Base-by-base conservation (phyloP, 2,797 vertebrate species). In the Sylvilagus floridanus region DNA sequence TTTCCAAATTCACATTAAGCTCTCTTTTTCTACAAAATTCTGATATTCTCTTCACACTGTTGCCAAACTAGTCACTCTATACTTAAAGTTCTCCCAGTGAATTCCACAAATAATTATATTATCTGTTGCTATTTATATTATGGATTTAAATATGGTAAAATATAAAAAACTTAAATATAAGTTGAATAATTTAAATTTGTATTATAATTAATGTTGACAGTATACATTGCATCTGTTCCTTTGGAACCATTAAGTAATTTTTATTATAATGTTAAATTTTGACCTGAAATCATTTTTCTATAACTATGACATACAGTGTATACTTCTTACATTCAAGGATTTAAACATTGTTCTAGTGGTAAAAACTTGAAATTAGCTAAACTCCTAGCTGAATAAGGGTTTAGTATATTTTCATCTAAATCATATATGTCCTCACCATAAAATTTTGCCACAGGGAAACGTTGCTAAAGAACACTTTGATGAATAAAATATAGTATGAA, bases 191-290 rank as follows among this genome's bases (percentile, higher is more conserved):
- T 42, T 42, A 87, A 73, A 50, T 71, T 37, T 32, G 72, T 47
- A 28, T 60, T 62, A 54, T 78, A 91, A 32, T 50, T 60, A n/a
- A 77, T 35, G 11, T 4, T 78, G 26, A 84, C 12, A 73, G 81
- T 73, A 3, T 35, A 28, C 32, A 88, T 66, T 71, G 54, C 62
- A 22, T 62, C 35, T 60, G 3, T 6, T 11, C 5, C 72, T 93
- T 88, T 84, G 30, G 54, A 87, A 60, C 19, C 30, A 78, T 66
- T 84, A 60, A 21, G 22, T 21, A 84, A 30, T 5, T 72, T 35
- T 63, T 71, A 71, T 63, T 76, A 82, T 35, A 86, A 86, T 76
- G 81, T 76, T 17, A 90, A 47, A 83, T 65, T 63, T 35, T 82
- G 30, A 76, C 37, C 76, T 26, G 14, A 37, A 57, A 26, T 35